These are phyloP conservation scores for Pachyuromys duprasi DNA, from an alignment of 2,797 vertebrate species.

Conservation along the genomic window DNA sequence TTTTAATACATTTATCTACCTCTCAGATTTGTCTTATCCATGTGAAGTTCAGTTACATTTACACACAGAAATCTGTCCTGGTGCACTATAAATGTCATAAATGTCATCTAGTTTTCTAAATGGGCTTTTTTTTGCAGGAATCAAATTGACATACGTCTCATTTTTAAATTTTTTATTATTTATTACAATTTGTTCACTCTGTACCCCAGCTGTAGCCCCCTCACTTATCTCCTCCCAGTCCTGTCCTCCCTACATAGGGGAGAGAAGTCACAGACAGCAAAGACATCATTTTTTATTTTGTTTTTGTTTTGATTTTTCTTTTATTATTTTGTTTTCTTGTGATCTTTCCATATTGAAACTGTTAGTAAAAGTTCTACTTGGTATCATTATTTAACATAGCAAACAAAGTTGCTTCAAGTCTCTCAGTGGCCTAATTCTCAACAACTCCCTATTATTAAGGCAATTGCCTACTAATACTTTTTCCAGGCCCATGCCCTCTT, in stretches of 20 bases:
- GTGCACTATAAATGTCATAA: conserved; percentile 3
- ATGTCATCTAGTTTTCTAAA: conserved; percentile 6
- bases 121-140: neutral
- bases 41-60: conserved; percentile 34
- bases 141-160: neutral
- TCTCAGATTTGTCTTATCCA: neutral
- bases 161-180: neutral
- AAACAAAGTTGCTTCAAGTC: neutral
- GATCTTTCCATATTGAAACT: neutral
- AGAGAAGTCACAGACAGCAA: neutral
- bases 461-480: neutral
- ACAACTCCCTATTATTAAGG: neutral
- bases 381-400: neutral
- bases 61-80: neutral
- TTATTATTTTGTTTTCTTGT: neutral
- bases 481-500: neutral
- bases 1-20: neutral
- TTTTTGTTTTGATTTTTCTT: neutral
- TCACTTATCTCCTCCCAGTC: no score
- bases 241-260: no score
- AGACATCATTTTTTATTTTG: neutral
- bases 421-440: neutral
- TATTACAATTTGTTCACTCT: no score
- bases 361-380: neutral
- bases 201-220: no score